Evolutionary conservation across 2,797 vertebrate genomes (phyloP), one percentile per base, ranked within the genome.

Genomic region (Monodelphis domestica): DNA sequence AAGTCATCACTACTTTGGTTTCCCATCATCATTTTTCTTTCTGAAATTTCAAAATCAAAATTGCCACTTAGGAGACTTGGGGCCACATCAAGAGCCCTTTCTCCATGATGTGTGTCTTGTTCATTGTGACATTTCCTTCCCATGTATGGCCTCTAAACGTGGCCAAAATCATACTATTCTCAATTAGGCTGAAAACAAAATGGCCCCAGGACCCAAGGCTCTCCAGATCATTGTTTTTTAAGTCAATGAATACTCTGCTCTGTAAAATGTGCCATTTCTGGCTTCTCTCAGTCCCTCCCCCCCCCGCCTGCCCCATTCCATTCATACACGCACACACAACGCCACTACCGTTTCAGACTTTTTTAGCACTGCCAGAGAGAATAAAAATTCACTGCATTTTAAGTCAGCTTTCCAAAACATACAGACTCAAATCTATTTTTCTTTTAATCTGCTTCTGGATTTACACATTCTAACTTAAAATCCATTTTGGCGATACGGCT

Each of bases 11-110:
- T 89, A 50, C 89, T 95, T 28, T 21, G 30, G 92, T 93, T 95
- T 96, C 96, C 91, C 93, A 7, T 54, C 91, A 90, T 90, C 92
- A 93, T 92, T 96, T 96, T 96, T 97, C 94, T 96, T 95, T 92
- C 92, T 92, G 92, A 96, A 96, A 93, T 95, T 97, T 95, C 94
- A 94, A 94, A 96, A 96, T 95, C 93, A 96, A 95, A 96, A 94
- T 93, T 91, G 93, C 87, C 28, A 26, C 89, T 88, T 89, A 93
- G 89, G 38, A 59, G 89, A 90, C 88, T 59, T 89, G 91, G 53
- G 94, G 29, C 38, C 94, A 89, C 38, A 91, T 93, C 89, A 90
- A 91, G 92, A 63, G 63, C 90, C 92, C 5, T 91, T 92, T 88
- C 57, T 92, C 87, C 91, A 84, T 88, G 89, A 38, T 15, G 12